Evolutionary conservation across 2,888 invertebrate species (phyloP).

Genomic region (Lutraria lutraria): DNA sequence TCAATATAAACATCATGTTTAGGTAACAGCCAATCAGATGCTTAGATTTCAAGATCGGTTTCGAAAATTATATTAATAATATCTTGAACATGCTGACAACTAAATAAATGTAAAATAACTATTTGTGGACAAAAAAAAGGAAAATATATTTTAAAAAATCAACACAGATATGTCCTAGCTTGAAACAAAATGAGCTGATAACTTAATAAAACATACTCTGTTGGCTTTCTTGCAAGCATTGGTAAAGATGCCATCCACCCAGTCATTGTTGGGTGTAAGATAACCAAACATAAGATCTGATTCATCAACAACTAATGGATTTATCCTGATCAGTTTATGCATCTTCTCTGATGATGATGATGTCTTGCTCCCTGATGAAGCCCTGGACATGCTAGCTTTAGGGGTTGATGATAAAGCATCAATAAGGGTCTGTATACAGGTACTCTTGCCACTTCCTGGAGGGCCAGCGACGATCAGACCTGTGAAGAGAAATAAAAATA

Average conservation of each 20-base stretch:
- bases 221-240: constrained; percentile 86
- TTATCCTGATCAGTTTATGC: constrained; percentile 85
- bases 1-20: too few species aligned
- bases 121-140: background rate
- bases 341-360: constrained; percentile 78
- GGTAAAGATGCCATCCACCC: constrained; percentile 87
- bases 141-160: too few species aligned
- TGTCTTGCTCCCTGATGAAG: constrained; percentile 75
- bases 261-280: constrained; percentile 84
- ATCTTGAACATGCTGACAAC: too few species aligned
- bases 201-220: constrained; percentile 79
- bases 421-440: constrained; percentile 84
- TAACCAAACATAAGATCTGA: constrained; percentile 85
- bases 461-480: constrained; percentile 86
- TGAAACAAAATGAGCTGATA: background rate
- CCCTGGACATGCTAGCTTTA: constrained; percentile 76
- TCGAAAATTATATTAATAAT: too few species aligned
- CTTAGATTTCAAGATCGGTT: too few species aligned
- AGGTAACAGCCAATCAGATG: too few species aligned
- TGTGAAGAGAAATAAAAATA: constrained; percentile 55
- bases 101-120: too few species aligned
- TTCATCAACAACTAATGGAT: constrained; percentile 86
- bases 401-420: constrained; percentile 83
- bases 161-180: too few species aligned
- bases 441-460: constrained; percentile 86